Base-by-base conservation (phyloP, 2,113 vertebrate genomes). In the Toxotes jaculatrix region DNA sequence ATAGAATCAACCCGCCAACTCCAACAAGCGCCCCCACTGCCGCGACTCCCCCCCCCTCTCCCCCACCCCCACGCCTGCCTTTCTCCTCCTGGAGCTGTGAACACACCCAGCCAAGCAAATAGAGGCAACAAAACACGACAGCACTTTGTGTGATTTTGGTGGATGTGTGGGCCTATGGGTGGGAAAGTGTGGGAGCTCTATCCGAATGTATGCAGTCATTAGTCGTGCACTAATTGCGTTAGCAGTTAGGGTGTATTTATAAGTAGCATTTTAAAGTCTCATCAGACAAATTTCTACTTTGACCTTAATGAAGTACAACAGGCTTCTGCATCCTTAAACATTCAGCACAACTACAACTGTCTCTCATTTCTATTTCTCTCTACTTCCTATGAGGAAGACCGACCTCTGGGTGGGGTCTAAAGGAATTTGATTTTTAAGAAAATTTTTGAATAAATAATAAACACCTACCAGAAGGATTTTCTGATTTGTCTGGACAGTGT, bases 1-100 rank as follows among this genome's bases (percentile, higher is more conserved):
- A 96, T 95, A 89, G 36, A 84, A 84, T 91, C 88, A 91, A 92
- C 85, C 91, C 59, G 73, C 88, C 92, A 87, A 89, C 80, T 86
- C 72, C 66, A 83, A 63, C 73, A 69, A 81, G 70, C 69, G 36
- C 63, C 79, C 73, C 72, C 53, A 2, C 63, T 11, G 1, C 74
- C 62, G 8, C 7, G 4, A 53, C 53, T 32, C 43, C 59, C 63
- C 42, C 51, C 68, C 47, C 56, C 45, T 53, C 32, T 36, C 34
- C 62, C 49, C 65, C 47, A 38, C 14, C 43, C 42, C 49, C 51
- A 67, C 53, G 6, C 84, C 78, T 34, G 31, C 69, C 77, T 83
- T 89, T 91, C 88, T 93, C 83, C 78, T 82, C 53, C 45, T 79
- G 77, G 42, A 90, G 85, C 80, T 77, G 83, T 42, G 81, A 91